phyloP scores from a whole-genome alignment of 2,888 invertebrate species.

The Hybos culiciformis region DNA sequence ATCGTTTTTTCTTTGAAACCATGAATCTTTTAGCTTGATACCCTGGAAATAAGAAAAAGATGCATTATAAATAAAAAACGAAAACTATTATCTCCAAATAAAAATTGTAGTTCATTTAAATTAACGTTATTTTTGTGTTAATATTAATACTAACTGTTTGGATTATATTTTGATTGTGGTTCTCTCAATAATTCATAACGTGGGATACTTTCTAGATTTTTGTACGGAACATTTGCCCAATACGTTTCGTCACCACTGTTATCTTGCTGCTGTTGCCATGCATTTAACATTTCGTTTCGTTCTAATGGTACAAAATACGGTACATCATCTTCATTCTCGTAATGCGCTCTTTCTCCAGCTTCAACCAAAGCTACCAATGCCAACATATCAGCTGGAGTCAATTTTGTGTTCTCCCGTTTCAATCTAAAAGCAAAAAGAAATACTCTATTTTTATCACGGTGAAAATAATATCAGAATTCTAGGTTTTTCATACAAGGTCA shows the following conservation, averaged over 20 bases:
- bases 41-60: slow-evolving; percentile 16
- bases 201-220: slow-evolving; percentile 27
- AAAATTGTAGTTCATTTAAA: not conserved
- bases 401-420: slow-evolving; percentile 28
- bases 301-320: not conserved
- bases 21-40: slow-evolving; percentile 30
- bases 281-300: slow-evolving; percentile 6
- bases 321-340: not conserved
- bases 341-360: slow-evolving; percentile 30
- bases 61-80: not conserved
- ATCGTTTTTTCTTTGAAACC: slow-evolving; percentile 34
- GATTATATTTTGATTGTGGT: slow-evolving; percentile 23
- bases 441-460: not conserved
- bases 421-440: slow-evolving; percentile 18
- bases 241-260: slow-evolving; percentile 18
- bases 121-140: not conserved
- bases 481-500: no score
- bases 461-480: no score
- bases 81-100: slow-evolving; percentile 5
- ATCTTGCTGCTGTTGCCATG: not conserved
- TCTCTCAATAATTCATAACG: slow-evolving; percentile 30
- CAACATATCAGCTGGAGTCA: slow-evolving; percentile 34
- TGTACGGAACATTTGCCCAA: slow-evolving; percentile 28
- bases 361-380: slow-evolving; percentile 33
- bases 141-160: slow-evolving; percentile 24